These are phyloP conservation scores for Drosophila engyochracea DNA, from an alignment of 2,888 invertebrate genomes.

Conservation along the genomic window DNA sequence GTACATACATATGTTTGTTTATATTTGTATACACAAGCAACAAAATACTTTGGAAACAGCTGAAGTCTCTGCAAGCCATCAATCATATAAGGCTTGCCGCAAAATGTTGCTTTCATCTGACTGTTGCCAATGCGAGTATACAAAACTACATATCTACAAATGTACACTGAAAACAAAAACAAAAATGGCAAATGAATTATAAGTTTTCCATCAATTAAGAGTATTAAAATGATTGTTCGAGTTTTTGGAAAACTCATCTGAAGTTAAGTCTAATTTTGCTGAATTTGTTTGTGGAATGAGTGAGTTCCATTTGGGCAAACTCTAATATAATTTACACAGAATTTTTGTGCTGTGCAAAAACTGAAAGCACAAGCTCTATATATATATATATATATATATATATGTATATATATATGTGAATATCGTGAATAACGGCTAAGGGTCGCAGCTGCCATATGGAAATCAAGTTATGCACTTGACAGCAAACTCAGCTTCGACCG, in stretches of 20 bases:
- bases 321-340: too few species aligned
- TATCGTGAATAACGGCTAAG: neutral
- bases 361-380: neutral
- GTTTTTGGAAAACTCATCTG: neutral
- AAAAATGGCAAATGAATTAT: neutral
- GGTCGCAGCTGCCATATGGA: constrained; percentile 40
- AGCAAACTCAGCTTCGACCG: constrained; percentile 13
- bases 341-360: neutral
- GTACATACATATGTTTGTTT: neutral
- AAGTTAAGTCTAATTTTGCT: neutral
- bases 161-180: neutral
- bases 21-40: constrained; percentile 11
- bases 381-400: neutral
- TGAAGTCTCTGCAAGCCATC: constrained; percentile 24
- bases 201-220: neutral
- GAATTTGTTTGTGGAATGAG: neutral
- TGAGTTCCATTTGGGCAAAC: neutral
- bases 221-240: neutral
- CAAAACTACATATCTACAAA: neutral
- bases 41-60: constrained; percentile 11
- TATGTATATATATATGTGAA: neutral
- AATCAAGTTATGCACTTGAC: constrained; percentile 49
- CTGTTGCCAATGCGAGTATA: neutral
- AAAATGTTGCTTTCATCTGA: constrained; percentile 16
- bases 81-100: constrained; percentile 38